Evolutionary conservation across 2,888 invertebrate species (phyloP).

Genomic region (Rhagium mordax): DNA sequence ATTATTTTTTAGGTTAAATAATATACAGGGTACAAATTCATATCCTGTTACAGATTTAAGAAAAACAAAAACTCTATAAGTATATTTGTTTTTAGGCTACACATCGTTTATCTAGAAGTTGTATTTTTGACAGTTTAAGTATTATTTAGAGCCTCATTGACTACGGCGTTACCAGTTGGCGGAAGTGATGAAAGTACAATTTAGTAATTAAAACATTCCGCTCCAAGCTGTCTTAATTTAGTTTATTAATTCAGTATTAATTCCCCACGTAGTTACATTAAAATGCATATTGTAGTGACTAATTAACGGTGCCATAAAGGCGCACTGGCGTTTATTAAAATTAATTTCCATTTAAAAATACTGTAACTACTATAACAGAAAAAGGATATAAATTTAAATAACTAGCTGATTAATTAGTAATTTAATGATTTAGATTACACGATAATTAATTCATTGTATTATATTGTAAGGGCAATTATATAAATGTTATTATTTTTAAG

Average conservation of each 20-base stretch:
- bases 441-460: conserved; percentile 49
- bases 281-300: neutral
- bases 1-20: too few species aligned
- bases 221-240: neutral
- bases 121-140: too few species aligned
- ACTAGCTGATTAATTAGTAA: conserved; percentile 49
- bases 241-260: neutral
- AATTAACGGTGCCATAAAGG: conserved; percentile 17
- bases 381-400: conserved; percentile 44
- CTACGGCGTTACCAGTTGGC: too few species aligned
- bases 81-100: too few species aligned
- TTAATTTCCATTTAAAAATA: conserved; percentile 47
- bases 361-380: conserved; percentile 42
- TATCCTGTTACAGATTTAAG: too few species aligned
- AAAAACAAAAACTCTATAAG: too few species aligned
- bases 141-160: too few species aligned
- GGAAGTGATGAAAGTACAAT: too few species aligned
- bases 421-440: conserved; percentile 46
- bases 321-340: conserved; percentile 44
- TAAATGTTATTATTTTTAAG: conserved; percentile 53
- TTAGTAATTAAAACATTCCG: neutral
- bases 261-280: neutral
- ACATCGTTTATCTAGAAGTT: too few species aligned
- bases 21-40: too few species aligned
- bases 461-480: conserved; percentile 52